phyloP scores from a whole-genome alignment of 2,113 vertebrate genomes.

The Hyaena hyaena region DNA sequence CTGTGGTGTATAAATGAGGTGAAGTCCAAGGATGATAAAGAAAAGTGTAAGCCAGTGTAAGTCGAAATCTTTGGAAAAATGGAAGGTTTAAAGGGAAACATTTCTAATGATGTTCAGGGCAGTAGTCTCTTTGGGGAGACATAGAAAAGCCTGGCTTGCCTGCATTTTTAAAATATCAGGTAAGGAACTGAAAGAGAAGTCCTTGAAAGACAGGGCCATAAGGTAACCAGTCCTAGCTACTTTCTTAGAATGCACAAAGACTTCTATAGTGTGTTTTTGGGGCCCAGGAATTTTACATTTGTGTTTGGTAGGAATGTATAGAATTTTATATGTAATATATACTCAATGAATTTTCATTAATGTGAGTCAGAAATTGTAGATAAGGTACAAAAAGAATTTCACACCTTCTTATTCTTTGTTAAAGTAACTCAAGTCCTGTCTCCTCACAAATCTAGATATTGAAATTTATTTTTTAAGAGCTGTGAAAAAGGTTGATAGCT shows the following conservation, averaged over 20 bases:
- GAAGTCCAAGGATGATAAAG: background rate
- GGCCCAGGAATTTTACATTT: background rate
- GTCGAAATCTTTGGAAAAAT: background rate
- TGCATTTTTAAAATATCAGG: background rate
- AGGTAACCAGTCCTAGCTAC: background rate
- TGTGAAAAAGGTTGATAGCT: background rate
- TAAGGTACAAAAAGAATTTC: background rate
- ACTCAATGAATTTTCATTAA: background rate
- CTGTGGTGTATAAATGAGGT: background rate
- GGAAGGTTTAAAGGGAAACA: background rate
- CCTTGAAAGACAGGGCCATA: background rate
- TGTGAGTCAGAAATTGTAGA: background rate
- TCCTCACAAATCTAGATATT: background rate
- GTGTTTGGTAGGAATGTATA: background rate
- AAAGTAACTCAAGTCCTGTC: background rate
- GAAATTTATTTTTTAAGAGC: background rate
- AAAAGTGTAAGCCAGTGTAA: background rate
- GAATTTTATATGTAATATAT: background rate
- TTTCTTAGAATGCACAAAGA: background rate
- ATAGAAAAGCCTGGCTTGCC: background rate
- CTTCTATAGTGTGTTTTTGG: background rate
- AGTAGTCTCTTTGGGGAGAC: background rate
- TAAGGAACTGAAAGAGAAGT: background rate
- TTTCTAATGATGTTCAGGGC: conserved; percentile 9
- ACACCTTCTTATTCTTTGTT: background rate